Base-by-base conservation (phyloP, 2,888 invertebrate species). In the Brachyptera risi region DNA sequence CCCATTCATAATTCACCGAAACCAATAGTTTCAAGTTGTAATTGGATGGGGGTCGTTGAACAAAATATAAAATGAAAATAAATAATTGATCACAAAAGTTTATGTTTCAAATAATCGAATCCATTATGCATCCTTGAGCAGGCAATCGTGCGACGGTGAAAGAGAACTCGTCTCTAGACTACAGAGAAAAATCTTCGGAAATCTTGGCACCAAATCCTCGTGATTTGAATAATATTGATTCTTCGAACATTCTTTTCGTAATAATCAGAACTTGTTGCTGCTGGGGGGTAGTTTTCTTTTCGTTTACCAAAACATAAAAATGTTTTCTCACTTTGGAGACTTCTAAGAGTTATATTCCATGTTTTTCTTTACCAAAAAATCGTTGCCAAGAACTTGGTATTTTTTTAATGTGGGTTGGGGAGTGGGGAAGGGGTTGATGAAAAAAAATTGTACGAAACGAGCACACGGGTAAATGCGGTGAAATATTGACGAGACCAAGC, bases 401-500 rank as follows among this genome's bases (percentile, higher is more conserved):
- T n/a, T n/a, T n/a, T n/a, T n/a, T n/a, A n/a, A n/a, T n/a, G n/a
- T n/a, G n/a, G n/a, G n/a, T n/a, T n/a, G n/a, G n/a, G n/a, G n/a
- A n/a, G n/a, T n/a, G n/a, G n/a, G n/a, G n/a, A n/a, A n/a, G n/a
- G n/a, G n/a, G n/a, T n/a, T 11, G 42, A 4, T 11, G 42, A 11
- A 42, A 19, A 42, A 42, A 42, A 42, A 42, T 21, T 26, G 44
- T 11, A 15, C 11, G 3, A 26, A 51, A 4, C 31, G 31, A 3
- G 17, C 13, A 26, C 26, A 13, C 24, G 50, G 24, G 3, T 26
- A 27, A 51, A 15, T 51, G 31, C 31, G 50, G 50, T 51, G 50
- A 51, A 51, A 51, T 51, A 51, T 51, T 51, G 50, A 51, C 50
- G 26, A 51, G 50, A 5, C 13, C 13, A 17, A 26, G 50, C 27